A percentile compares a stretch with the other conserved stretches of the same genome.
Evolutionary conservation across 2,888 invertebrate genomes (phyloP).

Genomic region (Drosophila neotestacea): DNA sequence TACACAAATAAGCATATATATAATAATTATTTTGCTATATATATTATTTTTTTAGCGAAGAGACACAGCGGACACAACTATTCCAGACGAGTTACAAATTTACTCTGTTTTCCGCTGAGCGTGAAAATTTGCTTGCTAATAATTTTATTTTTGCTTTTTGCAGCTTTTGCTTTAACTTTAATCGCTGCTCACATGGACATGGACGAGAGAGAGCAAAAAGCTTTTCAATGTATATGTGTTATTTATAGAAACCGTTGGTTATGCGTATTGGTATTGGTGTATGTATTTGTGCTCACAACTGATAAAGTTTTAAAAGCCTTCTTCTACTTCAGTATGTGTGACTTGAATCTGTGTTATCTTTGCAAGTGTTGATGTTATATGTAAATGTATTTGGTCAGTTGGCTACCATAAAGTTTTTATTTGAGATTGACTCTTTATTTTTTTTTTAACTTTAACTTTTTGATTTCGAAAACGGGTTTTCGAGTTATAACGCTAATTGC

Average conservation of each 20-base stretch:
- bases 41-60: slow-evolving; percentile 3
- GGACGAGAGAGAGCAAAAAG: slow-evolving; percentile 38
- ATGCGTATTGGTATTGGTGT: not conserved
- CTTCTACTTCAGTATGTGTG: slow-evolving; percentile 13
- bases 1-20: slow-evolving; percentile 12
- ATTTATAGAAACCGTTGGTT: slow-evolving; percentile 43
- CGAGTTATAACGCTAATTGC: slow-evolving; percentile 58
- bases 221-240: slow-evolving; percentile 56
- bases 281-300: slow-evolving; percentile 40
- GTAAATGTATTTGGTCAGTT: slow-evolving; percentile 23
- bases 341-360: slow-evolving; percentile 6
- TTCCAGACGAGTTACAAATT: slow-evolving; percentile 62
- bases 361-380: slow-evolving; percentile 16
- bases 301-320: slow-evolving; percentile 64
- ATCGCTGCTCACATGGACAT: slow-evolving; percentile 49
- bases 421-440: slow-evolving; percentile 31
- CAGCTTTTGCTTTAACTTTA: slow-evolving; percentile 53
- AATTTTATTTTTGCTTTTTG: slow-evolving; percentile 32
- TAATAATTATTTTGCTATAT: slow-evolving; percentile 11
- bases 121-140: slow-evolving; percentile 63
- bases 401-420: slow-evolving; percentile 37
- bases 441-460: slow-evolving; percentile 37
- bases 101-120: slow-evolving; percentile 61
- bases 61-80: slow-evolving; percentile 60
- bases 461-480: slow-evolving; percentile 52